These are phyloP conservation scores for Siderastrea siderea DNA, from an alignment of 92 coral and sea anemone genomes.

Conservation along the genomic window DNA sequence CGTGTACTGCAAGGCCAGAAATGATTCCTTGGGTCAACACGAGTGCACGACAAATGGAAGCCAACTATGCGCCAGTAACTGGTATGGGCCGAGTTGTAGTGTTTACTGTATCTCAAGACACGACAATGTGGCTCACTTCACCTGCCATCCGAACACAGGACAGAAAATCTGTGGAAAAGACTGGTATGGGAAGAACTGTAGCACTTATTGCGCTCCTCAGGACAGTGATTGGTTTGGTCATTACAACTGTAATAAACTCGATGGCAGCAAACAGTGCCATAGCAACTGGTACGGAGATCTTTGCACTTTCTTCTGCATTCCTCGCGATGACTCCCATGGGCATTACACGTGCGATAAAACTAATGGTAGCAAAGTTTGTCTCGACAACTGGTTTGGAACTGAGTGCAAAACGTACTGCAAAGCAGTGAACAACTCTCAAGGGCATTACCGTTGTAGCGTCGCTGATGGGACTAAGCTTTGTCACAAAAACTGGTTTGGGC, in stretches of 20 bases:
- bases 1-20: slow-evolving; percentile 56
- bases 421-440: slow-evolving; percentile 34
- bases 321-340: slow-evolving; percentile 54
- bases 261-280: slow-evolving; percentile 66
- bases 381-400: slow-evolving; percentile 71
- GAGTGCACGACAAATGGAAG: slow-evolving; percentile 69
- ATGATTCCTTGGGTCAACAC: slow-evolving; percentile 73
- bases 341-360: slow-evolving; percentile 58
- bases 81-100: slow-evolving; percentile 81
- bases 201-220: slow-evolving; percentile 56
- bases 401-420: slow-evolving; percentile 74
- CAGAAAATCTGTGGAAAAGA: slow-evolving; percentile 61
- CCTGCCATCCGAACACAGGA: slow-evolving; percentile 64
- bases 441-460: slow-evolving; percentile 59
- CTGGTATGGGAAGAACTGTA: slow-evolving; percentile 83
- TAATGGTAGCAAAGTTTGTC: slow-evolving; percentile 68
- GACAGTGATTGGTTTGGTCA: slow-evolving; percentile 54
- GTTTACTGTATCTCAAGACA: slow-evolving; percentile 55
- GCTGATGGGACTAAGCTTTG: slow-evolving; percentile 67
- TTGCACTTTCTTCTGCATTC: slow-evolving; percentile 63
- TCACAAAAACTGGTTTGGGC: slow-evolving; percentile 54
- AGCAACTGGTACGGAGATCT: slow-evolving; percentile 69
- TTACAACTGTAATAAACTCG: slow-evolving; percentile 61
- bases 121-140: slow-evolving; percentile 58
- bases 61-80: slow-evolving; percentile 71